Percentiles rank a stretch among this genome's conserved stretches.
These are phyloP conservation scores for Buathra laborator DNA, from an alignment of 2,888 invertebrate genomes.

Conservation along the genomic window DNA sequence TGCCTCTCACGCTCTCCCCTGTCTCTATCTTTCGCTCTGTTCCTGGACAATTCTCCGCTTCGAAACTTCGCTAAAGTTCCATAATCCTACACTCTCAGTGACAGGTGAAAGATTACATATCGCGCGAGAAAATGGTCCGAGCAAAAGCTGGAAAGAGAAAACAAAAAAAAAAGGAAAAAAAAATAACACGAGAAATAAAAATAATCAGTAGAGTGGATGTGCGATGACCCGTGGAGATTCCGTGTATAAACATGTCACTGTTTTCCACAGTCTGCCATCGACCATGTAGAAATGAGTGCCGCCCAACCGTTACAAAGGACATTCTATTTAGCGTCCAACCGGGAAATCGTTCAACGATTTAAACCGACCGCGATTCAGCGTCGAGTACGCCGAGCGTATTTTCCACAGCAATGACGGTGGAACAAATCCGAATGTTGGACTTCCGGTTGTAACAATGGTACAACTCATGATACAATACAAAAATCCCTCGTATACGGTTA, in stretches of 20 bases:
- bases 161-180: constrained; percentile 31
- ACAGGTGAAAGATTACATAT: constrained; percentile 65
- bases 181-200: constrained; percentile 24
- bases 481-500: neutral
- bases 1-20: neutral
- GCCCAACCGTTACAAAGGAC: neutral
- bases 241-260: neutral
- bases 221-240: constrained; percentile 10
- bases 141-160: constrained; percentile 19
- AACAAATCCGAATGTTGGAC: constrained; percentile 41
- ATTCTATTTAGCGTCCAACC: neutral
- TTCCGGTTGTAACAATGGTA: neutral
- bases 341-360: constrained; percentile 20
- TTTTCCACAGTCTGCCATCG: neutral
- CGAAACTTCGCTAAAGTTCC: constrained; percentile 62
- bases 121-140: constrained; percentile 33
- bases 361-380: constrained; percentile 11
- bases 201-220: constrained; percentile 46
- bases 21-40: constrained; percentile 8
- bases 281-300: neutral
- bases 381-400: constrained; percentile 12
- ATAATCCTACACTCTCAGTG: constrained; percentile 65
- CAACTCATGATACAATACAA: no score
- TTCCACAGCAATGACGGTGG: constrained; percentile 49
- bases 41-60: constrained; percentile 40